Conservation (phyloP, 1,140 invertebrate genomes). For the Hycleus phaleratus region DNA sequence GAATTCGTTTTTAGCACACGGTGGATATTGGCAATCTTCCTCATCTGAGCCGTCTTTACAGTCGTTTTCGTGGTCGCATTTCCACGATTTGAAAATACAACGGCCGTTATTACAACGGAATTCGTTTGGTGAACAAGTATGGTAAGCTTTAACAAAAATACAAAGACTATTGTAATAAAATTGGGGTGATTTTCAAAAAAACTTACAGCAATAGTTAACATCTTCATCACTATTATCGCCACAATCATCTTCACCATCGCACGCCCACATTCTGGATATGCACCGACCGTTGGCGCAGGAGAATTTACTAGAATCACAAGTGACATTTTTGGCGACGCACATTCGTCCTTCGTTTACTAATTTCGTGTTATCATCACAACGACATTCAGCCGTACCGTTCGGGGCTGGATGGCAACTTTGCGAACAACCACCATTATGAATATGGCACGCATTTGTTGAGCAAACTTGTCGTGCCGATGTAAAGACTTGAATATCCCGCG, state of each 20-base stretch:
- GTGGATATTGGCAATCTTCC: conserved; percentile 80
- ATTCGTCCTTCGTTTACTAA: conserved; percentile 87
- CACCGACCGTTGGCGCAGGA: conserved; percentile 92
- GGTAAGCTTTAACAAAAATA: conserved; percentile 59
- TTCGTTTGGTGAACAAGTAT: conserved; percentile 87
- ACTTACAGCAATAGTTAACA: conserved; percentile 77
- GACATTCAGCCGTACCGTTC: conserved; percentile 78
- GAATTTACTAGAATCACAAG: conserved; percentile 84
- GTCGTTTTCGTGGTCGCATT: conserved; percentile 92
- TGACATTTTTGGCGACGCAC: conserved; percentile 82
- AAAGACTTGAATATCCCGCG: conserved; percentile 85
- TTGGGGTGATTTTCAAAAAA: background rate
- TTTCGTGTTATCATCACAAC: conserved; percentile 77
- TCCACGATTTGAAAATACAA: conserved; percentile 93
- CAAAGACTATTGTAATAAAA: background rate
- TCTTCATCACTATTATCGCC: conserved; percentile 93
- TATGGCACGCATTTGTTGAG: conserved; percentile 74
- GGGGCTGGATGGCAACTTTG: conserved; percentile 87
- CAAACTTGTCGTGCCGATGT: conserved; percentile 74
- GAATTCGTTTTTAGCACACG: conserved; percentile 86
- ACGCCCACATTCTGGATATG: conserved; percentile 92
- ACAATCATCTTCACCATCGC: conserved; percentile 93
- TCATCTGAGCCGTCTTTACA: conserved; percentile 92
- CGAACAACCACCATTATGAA: conserved; percentile 93
- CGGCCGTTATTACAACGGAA: conserved; percentile 91